A percentile compares a stretch with the other conserved stretches of the same genome.
These are phyloP conservation scores for Entelurus aequoreus DNA, from an alignment of 2,113 vertebrate species.

Conservation along the genomic window DNA sequence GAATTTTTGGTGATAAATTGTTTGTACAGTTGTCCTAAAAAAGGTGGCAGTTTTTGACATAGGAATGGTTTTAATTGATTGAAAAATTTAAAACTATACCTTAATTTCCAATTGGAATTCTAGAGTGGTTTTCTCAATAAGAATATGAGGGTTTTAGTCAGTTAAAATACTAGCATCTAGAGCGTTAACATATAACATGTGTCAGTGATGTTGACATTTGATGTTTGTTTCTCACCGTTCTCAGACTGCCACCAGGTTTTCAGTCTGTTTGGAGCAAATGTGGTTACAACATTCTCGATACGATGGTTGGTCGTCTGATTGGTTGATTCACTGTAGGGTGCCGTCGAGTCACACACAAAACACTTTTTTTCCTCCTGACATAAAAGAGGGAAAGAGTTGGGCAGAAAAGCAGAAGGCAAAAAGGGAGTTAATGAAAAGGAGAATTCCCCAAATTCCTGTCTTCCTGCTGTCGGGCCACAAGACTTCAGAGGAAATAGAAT, in stretches of 20 bases:
- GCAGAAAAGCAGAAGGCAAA: not conserved
- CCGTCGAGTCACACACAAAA: slow-evolving; percentile 83
- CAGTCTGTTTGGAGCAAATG: slow-evolving; percentile 87
- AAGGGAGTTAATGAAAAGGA: slow-evolving; percentile 3
- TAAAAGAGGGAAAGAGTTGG: not conserved
- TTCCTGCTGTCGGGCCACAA: not conserved
- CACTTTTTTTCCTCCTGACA: slow-evolving; percentile 96
- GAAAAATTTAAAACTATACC: no score
- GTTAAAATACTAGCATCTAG: not conserved
- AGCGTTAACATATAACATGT: not conserved
- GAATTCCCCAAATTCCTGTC: slow-evolving; percentile 46
- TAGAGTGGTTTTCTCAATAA: no score
- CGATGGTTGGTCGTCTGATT: slow-evolving; percentile 80
- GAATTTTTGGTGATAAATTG: no score
- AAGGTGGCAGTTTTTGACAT: no score
- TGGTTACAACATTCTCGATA: slow-evolving; percentile 93
- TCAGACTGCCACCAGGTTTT: slow-evolving; percentile 99
- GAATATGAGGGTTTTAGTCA: not conserved
- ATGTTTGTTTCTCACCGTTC: slow-evolving; percentile 76
- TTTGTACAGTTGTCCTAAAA: no score
- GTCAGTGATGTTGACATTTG: slow-evolving; percentile 5
- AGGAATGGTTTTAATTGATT: no score
- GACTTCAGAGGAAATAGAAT: slow-evolving; percentile 3
- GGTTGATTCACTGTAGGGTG: slow-evolving; percentile 68
- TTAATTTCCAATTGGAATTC: no score